Conservation (phyloP, 2,113 vertebrate genomes). For the Melierax canorus region DNA sequence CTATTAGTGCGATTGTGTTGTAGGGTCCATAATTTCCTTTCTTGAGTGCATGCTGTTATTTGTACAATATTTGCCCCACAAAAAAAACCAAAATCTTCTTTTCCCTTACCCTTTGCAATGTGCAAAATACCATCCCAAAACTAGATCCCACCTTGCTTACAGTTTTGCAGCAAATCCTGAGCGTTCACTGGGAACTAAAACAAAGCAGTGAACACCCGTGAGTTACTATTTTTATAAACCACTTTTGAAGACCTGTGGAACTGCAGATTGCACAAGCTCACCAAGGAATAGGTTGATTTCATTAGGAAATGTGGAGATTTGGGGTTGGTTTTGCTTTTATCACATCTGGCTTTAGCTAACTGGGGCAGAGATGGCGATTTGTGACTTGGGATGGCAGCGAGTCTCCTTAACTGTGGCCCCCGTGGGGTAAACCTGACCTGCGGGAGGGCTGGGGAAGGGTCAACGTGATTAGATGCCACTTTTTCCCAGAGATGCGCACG, state of each 20-base stretch:
- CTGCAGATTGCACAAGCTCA: background rate
- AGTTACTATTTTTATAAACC: background rate
- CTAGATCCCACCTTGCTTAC: background rate
- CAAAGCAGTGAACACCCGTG: background rate
- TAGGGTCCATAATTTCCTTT: background rate
- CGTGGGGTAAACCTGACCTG: background rate
- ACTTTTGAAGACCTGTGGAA: background rate
- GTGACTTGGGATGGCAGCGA: background rate
- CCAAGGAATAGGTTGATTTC: background rate
- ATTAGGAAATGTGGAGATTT: background rate
- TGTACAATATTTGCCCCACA: background rate
- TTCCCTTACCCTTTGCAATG: background rate
- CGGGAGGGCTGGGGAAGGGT: background rate
- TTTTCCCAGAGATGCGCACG: background rate
- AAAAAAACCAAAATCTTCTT: background rate
- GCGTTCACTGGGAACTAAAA: background rate
- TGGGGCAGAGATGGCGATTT: background rate
- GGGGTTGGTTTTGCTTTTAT: background rate
- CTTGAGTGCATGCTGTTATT: background rate
- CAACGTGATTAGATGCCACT: background rate
- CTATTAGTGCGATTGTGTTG: background rate
- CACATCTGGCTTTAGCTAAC: background rate
- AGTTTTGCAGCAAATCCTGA: background rate
- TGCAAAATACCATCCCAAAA: background rate
- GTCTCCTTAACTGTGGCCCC: background rate